Conservation (phyloP, 2,888 invertebrate genomes). For the Drosophila paramelanica region DNA sequence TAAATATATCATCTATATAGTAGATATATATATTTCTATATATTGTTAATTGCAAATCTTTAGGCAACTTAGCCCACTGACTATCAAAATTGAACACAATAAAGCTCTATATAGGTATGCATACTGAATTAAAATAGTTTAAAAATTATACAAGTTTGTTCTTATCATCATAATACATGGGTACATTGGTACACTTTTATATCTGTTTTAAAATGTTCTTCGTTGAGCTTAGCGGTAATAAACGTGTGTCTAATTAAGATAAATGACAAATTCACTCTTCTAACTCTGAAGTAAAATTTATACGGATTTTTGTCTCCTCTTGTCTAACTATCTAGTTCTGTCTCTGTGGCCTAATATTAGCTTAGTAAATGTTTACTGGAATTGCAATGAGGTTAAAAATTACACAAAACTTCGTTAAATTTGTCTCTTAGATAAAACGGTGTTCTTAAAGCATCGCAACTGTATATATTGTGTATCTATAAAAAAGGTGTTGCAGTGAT, state of each 20-base stretch:
- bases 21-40: constrained; percentile 5
- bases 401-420: constrained; percentile 40
- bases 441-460: neutral
- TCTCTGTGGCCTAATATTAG: neutral
- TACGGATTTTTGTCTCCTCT: neutral
- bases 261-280: constrained; percentile 16
- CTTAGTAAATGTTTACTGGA: constrained; percentile 43
- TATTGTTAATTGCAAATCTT: constrained; percentile 38
- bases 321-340: constrained; percentile 2
- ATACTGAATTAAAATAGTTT: constrained; percentile 17
- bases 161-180: constrained; percentile 3
- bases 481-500: constrained; percentile 35
- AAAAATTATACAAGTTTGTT: constrained; percentile 1
- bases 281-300: neutral
- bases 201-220: neutral
- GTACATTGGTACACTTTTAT: constrained; percentile 5
- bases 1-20: constrained; percentile 35
- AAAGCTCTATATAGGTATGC: constrained; percentile 66
- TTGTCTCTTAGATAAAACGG: constrained; percentile 43
- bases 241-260: constrained; percentile 4
- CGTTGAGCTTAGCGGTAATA: constrained; percentile 41
- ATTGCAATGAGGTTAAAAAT: constrained; percentile 40
- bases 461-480: constrained; percentile 19
- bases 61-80: constrained; percentile 26
- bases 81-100: constrained; percentile 71